phyloP scores from a whole-genome alignment of 2,113 vertebrate genomes.

The Lutjanus erythropterus region DNA sequence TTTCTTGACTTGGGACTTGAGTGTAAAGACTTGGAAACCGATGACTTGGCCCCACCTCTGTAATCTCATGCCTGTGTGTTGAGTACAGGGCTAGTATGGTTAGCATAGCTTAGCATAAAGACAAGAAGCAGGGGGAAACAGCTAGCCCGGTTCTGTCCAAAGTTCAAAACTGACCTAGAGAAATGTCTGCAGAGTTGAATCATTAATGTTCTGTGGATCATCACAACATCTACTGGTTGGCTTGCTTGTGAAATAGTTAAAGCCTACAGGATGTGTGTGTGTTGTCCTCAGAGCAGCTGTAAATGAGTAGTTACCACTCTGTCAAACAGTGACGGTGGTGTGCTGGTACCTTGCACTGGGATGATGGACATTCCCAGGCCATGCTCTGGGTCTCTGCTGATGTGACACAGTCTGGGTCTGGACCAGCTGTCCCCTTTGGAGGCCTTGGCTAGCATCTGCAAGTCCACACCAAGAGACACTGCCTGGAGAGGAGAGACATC shows the following conservation, averaged over 20 bases:
- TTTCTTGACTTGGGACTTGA: too few relatives aligned
- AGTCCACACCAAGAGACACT: conserved; percentile 67
- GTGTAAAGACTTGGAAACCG: too few relatives aligned
- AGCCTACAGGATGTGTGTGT: background rate
- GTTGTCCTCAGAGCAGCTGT: background rate
- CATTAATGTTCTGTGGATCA: background rate
- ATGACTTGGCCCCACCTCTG: too few relatives aligned
- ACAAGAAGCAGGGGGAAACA: too few relatives aligned
- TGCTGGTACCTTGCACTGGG: conserved; percentile 68
- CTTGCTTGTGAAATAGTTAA: background rate
- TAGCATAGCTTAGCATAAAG: too few relatives aligned
- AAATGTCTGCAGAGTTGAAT: background rate
- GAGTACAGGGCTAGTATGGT: too few relatives aligned
- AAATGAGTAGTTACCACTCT: background rate
- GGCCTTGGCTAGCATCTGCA: conserved; percentile 57
- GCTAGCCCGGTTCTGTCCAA: too few relatives aligned
- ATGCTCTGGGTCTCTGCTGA: conserved; percentile 75
- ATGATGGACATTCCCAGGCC: conserved; percentile 88
- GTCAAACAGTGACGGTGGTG: background rate
- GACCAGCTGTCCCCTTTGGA: conserved; percentile 68
- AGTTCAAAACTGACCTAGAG: too few relatives aligned
- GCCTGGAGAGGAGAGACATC: conserved; percentile 50
- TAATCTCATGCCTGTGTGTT: too few relatives aligned
- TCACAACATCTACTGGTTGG: background rate
- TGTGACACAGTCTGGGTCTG: conserved; percentile 88